These are phyloP conservation scores for Meteorus cinctellus DNA, from an alignment of 2,888 invertebrate species.

Conservation along the genomic window DNA sequence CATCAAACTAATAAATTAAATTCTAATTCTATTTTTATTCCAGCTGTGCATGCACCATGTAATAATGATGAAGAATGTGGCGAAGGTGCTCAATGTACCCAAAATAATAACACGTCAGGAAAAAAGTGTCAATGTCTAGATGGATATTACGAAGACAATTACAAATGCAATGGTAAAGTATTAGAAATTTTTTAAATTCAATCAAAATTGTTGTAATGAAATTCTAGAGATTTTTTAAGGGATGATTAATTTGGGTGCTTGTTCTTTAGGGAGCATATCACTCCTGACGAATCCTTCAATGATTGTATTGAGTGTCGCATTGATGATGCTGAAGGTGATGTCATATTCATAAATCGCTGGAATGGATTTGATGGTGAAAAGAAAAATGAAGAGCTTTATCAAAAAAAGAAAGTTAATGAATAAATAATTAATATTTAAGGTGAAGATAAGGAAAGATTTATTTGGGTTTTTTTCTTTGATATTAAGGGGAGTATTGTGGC, in stretches of 20 bases:
- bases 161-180: slow-evolving; percentile 78
- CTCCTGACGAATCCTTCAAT: slow-evolving; percentile 33
- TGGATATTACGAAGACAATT: slow-evolving; percentile 78
- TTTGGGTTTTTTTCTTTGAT: no score
- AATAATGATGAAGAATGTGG: slow-evolving; percentile 79
- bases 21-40: background rate
- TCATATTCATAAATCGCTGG: background rate
- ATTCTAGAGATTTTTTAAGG: no score
- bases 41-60: slow-evolving; percentile 79
- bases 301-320: background rate
- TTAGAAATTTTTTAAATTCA: no score
- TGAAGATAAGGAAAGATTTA: no score
- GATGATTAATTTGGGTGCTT: slow-evolving; percentile 52
- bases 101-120: slow-evolving; percentile 57
- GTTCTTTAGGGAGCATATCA: background rate
- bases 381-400: background rate
- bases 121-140: slow-evolving; percentile 72
- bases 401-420: slow-evolving; percentile 2
- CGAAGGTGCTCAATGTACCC: slow-evolving; percentile 78
- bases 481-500: no score
- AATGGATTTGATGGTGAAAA: background rate
- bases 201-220: no score
- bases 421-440: slow-evolving; percentile 18
- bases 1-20: background rate
- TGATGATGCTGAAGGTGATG: background rate